Evolutionary conservation across 2,113 vertebrate species (phyloP).

Genomic region (Clarias macrocephalus): DNA sequence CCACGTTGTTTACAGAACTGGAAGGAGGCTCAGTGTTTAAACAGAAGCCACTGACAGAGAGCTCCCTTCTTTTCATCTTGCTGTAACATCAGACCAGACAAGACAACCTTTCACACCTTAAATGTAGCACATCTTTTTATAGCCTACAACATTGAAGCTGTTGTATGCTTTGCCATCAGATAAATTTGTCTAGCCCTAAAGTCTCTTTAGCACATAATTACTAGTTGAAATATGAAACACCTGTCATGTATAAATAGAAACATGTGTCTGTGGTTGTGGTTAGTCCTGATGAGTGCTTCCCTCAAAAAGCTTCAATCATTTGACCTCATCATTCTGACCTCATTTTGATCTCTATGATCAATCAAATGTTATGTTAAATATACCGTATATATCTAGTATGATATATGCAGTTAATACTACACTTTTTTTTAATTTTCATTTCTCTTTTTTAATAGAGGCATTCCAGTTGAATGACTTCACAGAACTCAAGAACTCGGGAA

Average conservation of each 20-base stretch:
- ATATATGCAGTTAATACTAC: background rate
- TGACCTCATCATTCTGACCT: background rate
- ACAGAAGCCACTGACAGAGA: background rate
- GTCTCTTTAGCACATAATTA: background rate
- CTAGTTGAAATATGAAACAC: background rate
- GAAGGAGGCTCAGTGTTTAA: background rate
- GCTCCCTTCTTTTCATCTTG: background rate
- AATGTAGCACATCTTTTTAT: conserved; percentile 13
- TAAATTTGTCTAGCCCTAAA: background rate
- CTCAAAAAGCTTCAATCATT: background rate
- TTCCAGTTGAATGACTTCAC: background rate
- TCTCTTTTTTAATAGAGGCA: background rate
- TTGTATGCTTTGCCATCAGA: background rate
- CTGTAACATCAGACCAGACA: background rate
- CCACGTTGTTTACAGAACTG: background rate
- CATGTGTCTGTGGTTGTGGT: background rate
- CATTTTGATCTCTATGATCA: background rate
- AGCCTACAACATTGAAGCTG: background rate
- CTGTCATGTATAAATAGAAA: background rate
- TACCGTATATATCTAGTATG: background rate
- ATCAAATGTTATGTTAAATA: background rate
- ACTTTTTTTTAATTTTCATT: background rate
- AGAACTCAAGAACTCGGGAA: background rate
- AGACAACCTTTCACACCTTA: background rate
- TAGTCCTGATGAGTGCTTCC: background rate